These are phyloP conservation scores for Drosophila gaucha DNA, from an alignment of 2,888 invertebrate genomes.

Conservation along the genomic window DNA sequence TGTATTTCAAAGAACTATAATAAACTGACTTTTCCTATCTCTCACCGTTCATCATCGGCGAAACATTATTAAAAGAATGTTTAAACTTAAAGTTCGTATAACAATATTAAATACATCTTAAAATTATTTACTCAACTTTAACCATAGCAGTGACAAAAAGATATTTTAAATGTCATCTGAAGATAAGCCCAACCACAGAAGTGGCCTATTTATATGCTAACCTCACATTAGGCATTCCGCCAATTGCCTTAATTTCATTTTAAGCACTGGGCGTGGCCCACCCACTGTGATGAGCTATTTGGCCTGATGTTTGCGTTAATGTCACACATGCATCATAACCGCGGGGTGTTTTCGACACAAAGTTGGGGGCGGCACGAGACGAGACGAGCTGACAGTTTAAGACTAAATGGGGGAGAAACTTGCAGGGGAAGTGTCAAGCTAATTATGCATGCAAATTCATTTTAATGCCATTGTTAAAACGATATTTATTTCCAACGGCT, in stretches of 20 bases:
- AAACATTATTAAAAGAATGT: no score
- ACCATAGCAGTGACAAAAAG: background rate
- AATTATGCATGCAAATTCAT: conserved; percentile 74
- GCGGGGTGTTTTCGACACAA: conserved; percentile 14
- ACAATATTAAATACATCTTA: background rate
- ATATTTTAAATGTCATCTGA: background rate
- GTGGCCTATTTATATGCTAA: conserved; percentile 26
- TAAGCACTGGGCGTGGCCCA: conserved; percentile 15
- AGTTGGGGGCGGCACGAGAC: no score
- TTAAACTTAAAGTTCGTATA: no score
- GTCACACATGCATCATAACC: conserved; percentile 69
- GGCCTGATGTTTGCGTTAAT: conserved; percentile 49
- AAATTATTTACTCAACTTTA: background rate
- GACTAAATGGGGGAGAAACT: conserved; percentile 4
- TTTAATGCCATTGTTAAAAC: conserved; percentile 63
- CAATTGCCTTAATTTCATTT: conserved; percentile 42
- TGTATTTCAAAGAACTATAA: no score
- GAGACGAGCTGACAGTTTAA: background rate
- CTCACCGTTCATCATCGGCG: no score
- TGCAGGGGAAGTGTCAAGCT: conserved; percentile 44
- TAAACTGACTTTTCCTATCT: no score
- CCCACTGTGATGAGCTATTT: conserved; percentile 50
- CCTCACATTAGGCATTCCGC: conserved; percentile 10
- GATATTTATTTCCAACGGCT: conserved; percentile 42
- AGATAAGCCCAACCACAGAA: conserved; percentile 18